A percentile compares a stretch with the other conserved stretches of the same genome.
Evolutionary conservation across 2,888 invertebrate species (phyloP).

Genomic region (Epirrita christyi): DNA sequence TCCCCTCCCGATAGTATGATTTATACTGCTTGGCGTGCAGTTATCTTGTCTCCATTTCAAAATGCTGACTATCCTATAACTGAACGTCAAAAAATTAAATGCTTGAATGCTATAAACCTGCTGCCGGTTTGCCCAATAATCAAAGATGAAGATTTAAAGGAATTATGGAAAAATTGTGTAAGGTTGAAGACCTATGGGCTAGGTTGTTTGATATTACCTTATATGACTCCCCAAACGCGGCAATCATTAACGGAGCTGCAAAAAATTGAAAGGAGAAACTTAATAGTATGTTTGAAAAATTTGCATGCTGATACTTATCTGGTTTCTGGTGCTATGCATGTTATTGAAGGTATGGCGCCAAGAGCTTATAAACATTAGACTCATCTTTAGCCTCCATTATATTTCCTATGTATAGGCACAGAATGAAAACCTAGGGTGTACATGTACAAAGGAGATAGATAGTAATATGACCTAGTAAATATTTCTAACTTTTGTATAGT

Average conservation of each 20-base stretch:
- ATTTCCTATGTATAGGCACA: background rate
- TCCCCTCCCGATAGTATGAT: constrained; percentile 63
- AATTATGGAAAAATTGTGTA: constrained; percentile 78
- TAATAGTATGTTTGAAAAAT: constrained; percentile 76
- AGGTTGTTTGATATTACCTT: constrained; percentile 76
- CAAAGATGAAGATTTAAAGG: constrained; percentile 73
- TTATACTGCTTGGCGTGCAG: constrained; percentile 71
- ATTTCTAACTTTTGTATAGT: no score
- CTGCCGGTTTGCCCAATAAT: constrained; percentile 74
- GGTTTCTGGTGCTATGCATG: constrained; percentile 77
- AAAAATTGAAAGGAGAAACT: constrained; percentile 74
- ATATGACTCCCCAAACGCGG: constrained; percentile 68
- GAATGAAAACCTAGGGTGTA: background rate
- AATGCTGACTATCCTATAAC: constrained; percentile 78
- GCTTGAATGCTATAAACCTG: constrained; percentile 73
- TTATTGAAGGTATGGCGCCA: constrained; percentile 68
- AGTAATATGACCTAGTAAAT: no score
- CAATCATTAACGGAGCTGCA: constrained; percentile 67
- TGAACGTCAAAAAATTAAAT: constrained; percentile 72
- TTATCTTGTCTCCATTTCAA: constrained; percentile 75
- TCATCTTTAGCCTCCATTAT: background rate
- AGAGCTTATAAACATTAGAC: constrained; percentile 54
- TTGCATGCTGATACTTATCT: constrained; percentile 75
- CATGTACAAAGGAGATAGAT: background rate
- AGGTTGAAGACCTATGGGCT: constrained; percentile 73